Conservation (phyloP, 2,888 invertebrate genomes). For the Caenorhabditis japonica region DNA sequence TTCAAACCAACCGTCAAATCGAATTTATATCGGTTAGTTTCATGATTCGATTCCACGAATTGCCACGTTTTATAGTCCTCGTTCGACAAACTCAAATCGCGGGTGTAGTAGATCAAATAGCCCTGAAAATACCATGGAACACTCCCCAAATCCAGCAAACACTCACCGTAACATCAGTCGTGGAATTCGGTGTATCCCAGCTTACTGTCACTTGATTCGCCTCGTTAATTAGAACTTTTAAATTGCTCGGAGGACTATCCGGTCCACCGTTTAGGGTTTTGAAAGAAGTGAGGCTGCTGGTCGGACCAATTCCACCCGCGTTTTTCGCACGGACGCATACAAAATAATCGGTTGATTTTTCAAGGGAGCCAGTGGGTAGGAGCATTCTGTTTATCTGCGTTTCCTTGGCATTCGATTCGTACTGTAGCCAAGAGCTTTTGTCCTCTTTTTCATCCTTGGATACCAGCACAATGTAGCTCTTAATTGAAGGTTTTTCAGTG, state of each 20-base stretch:
- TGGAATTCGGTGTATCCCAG: slow-evolving; percentile 58
- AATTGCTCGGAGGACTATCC: slow-evolving; percentile 50
- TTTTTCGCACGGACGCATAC: slow-evolving; percentile 59
- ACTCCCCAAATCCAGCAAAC: not conserved
- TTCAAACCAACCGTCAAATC: slow-evolving; percentile 58
- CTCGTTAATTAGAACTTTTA: slow-evolving; percentile 59
- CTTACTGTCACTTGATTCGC: slow-evolving; percentile 59
- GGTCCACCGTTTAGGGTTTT: slow-evolving; percentile 62
- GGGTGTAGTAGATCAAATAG: slow-evolving; percentile 60
- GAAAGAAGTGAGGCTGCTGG: slow-evolving; percentile 44
- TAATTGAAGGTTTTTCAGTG: too few species aligned
- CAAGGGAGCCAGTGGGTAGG: slow-evolving; percentile 51
- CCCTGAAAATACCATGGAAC: slow-evolving; percentile 41
- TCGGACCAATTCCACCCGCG: slow-evolving; percentile 57
- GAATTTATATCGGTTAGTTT: slow-evolving; percentile 46
- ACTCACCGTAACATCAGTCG: slow-evolving; percentile 54
- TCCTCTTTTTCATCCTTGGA: slow-evolving; percentile 43
- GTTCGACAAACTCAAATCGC: slow-evolving; percentile 59
- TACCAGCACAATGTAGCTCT: slow-evolving; percentile 46
- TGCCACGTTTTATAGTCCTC: slow-evolving; percentile 63
- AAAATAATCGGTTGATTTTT: slow-evolving; percentile 54
- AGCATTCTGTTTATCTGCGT: slow-evolving; percentile 40
- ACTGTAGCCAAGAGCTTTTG: slow-evolving; percentile 45
- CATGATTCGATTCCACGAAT: slow-evolving; percentile 40
- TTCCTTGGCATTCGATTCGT: slow-evolving; percentile 45